Conservation (phyloP, 2,888 invertebrate genomes). For the Dyspetes luteomarginatus region DNA sequence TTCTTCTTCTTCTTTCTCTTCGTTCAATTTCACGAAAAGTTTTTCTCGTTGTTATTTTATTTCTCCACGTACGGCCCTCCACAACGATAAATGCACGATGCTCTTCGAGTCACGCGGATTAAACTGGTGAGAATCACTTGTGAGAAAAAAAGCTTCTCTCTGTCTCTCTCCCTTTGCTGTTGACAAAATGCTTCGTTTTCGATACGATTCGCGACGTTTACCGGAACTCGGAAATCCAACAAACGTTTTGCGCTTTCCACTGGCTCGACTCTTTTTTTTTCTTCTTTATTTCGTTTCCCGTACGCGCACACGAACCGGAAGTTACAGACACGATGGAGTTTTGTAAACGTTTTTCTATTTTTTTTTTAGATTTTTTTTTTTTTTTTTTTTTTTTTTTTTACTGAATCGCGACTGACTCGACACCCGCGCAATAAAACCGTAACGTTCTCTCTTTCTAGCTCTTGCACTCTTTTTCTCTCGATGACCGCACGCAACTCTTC, state of each 20-base stretch:
- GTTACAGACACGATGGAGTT: not conserved
- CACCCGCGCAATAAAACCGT: slow-evolving; percentile 18
- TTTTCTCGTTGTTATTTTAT: not conserved
- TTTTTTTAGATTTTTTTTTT: too few species aligned
- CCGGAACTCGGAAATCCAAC: slow-evolving; percentile 4
- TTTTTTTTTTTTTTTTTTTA: slow-evolving; percentile 2
- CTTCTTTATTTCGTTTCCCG: slow-evolving; percentile 4
- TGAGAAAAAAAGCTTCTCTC: not conserved
- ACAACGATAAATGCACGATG: not conserved
- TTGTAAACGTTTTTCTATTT: not conserved
- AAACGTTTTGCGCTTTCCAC: slow-evolving; percentile 4
- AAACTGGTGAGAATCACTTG: not conserved
- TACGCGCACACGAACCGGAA: not conserved
- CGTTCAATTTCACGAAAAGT: not conserved
- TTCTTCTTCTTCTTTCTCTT: not conserved
- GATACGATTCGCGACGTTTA: slow-evolving; percentile 41
- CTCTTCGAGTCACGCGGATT: not conserved
- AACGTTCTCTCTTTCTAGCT: slow-evolving; percentile 33
- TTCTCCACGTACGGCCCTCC: not conserved
- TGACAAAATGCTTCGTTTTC: too few species aligned
- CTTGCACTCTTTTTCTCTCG: not conserved
- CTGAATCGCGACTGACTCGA: not conserved
- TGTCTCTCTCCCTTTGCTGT: slow-evolving; percentile 18
- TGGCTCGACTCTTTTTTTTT: not conserved
- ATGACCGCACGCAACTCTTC: slow-evolving; percentile 53